Evolutionary conservation across 2,888 invertebrate genomes (phyloP).

Genomic region (Metellina segmentata): DNA sequence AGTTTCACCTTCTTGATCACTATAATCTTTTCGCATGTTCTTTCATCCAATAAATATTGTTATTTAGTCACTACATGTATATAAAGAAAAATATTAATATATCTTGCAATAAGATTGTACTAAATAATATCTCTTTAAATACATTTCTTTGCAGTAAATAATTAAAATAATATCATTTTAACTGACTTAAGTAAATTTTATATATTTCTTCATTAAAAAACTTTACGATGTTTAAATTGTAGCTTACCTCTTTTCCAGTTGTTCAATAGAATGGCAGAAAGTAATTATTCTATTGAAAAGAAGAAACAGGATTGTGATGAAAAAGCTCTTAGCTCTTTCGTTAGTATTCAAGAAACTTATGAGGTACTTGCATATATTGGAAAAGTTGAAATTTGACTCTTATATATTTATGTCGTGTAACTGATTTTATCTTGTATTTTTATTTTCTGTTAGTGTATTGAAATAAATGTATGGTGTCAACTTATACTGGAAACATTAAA

Average conservation of each 20-base stretch:
- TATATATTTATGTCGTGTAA: not conserved
- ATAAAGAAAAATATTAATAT: too few species aligned
- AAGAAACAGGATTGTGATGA: not conserved
- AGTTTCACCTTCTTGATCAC: too few species aligned
- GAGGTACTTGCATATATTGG: not conserved
- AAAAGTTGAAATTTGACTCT: not conserved
- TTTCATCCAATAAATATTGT: too few species aligned
- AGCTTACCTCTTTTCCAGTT: conserved; percentile 38
- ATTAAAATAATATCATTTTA: too few species aligned
- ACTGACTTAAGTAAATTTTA: too few species aligned
- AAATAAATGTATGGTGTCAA: not conserved
- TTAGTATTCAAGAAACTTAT: not conserved
- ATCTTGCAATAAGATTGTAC: too few species aligned
- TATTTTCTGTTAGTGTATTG: not conserved
- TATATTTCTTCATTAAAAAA: too few species aligned
- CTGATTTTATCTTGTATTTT: not conserved
- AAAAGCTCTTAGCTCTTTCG: not conserved
- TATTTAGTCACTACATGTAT: too few species aligned
- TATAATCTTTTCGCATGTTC: too few species aligned
- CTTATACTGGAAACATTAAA: too few species aligned
- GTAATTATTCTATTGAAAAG: conserved; percentile 44
- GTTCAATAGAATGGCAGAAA: conserved; percentile 50
- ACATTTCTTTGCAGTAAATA: not conserved
- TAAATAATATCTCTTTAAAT: too few species aligned
- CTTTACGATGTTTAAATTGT: not conserved